Evolutionary conservation across 2,113 vertebrate genomes (phyloP).

Genomic region (Vimba vimba): DNA sequence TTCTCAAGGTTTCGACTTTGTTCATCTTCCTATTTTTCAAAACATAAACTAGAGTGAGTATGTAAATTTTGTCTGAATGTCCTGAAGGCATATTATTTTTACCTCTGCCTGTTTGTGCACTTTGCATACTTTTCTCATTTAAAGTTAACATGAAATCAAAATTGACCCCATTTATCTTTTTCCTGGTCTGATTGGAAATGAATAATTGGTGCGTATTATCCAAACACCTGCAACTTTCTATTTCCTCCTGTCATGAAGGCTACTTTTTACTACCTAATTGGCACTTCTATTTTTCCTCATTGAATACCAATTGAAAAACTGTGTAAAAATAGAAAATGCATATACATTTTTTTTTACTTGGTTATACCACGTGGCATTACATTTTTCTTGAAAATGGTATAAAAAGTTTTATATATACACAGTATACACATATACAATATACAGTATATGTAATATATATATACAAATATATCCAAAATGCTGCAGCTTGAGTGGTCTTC

Average conservation of each 20-base stretch:
- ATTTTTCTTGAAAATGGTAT: too few species aligned
- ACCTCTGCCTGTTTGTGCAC: not conserved
- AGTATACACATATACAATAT: too few species aligned
- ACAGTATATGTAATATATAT: too few species aligned
- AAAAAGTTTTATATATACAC: too few species aligned
- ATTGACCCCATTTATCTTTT: not conserved
- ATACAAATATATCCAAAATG: too few species aligned
- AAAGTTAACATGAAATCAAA: not conserved
- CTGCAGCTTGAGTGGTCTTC: too few species aligned
- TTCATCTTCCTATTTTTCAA: not conserved
- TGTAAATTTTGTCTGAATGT: constrained; percentile 40
- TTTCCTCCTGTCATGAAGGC: not conserved
- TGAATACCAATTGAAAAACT: too few species aligned
- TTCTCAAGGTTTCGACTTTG: not conserved
- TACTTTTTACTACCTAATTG: not conserved
- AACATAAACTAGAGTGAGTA: constrained; percentile 37
- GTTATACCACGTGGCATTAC: not conserved
- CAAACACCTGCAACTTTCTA: not conserved
- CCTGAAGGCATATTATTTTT: constrained; percentile 20
- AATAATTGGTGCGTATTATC: not conserved
- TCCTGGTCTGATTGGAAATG: not conserved
- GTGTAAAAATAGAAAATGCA: too few species aligned
- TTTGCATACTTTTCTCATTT: constrained; percentile 12
- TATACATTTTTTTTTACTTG: not conserved
- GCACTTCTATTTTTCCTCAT: too few species aligned